phyloP scores from a whole-genome alignment of 2,888 invertebrate genomes.

The Coleophora deauratella region DNA sequence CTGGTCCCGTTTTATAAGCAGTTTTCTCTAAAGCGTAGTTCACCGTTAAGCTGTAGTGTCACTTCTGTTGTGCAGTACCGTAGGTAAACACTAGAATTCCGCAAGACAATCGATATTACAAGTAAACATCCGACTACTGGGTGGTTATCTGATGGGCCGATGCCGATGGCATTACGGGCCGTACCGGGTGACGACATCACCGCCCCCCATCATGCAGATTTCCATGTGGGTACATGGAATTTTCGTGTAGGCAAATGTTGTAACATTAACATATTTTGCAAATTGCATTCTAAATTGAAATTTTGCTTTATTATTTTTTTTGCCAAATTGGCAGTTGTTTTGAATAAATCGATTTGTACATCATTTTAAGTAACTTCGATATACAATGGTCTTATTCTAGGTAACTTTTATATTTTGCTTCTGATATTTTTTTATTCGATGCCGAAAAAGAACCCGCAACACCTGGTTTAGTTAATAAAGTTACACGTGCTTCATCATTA shows the following conservation, averaged over 20 bases:
- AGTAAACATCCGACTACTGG: slow-evolving; percentile 33
- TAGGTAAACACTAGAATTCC: slow-evolving; percentile 7
- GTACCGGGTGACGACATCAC: slow-evolving; percentile 54
- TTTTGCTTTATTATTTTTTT: not conserved
- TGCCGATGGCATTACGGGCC: slow-evolving; percentile 42
- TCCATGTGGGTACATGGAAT: slow-evolving; percentile 18
- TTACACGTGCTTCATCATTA: no score
- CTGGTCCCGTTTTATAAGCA: no score
- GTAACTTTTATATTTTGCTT: no score
- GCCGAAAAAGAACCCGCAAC: no score
- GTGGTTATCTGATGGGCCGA: slow-evolving; percentile 52
- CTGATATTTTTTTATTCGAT: no score
- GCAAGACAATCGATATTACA: slow-evolving; percentile 42
- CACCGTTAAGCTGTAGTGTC: no score
- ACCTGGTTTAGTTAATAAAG: no score
- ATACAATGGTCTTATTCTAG: no score
- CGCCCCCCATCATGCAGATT: slow-evolving; percentile 30
- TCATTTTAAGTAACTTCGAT: no score
- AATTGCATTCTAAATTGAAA: slow-evolving; percentile 12
- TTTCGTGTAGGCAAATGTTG: slow-evolving; percentile 29
- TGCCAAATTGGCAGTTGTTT: slow-evolving; percentile 13
- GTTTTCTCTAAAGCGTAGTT: no score
- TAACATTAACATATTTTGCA: slow-evolving; percentile 17
- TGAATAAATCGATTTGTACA: not conserved
- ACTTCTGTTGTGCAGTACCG: no score